phyloP scores from a whole-genome alignment of 2,797 vertebrate genomes.

The Xenentodon cancila region DNA sequence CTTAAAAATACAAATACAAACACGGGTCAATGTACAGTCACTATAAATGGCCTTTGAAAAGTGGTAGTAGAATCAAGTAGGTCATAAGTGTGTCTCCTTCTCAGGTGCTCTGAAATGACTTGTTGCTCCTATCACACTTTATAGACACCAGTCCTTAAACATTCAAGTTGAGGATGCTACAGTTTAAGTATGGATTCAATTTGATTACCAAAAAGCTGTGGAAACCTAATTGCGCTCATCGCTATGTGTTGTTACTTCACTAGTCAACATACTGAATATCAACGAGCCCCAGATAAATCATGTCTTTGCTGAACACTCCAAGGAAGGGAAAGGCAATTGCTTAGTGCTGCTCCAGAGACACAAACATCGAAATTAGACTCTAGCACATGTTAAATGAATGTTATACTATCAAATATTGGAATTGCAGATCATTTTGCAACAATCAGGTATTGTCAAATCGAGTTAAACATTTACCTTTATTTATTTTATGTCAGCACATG shows the following conservation, averaged over 20 bases:
- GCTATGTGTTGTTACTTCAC: slow-evolving; percentile 77
- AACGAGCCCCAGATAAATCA: slow-evolving; percentile 74
- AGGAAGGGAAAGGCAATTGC: slow-evolving; percentile 62
- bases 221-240: slow-evolving; percentile 77
- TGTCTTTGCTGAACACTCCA: slow-evolving; percentile 58
- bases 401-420: slow-evolving; percentile 16
- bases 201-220: slow-evolving; percentile 75
- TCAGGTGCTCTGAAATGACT: slow-evolving; percentile 16
- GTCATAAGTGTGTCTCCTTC: slow-evolving; percentile 2
- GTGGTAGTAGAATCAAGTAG: not conserved
- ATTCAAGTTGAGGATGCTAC: slow-evolving; percentile 54
- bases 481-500: not conserved
- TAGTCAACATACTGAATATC: slow-evolving; percentile 70
- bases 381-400: slow-evolving; percentile 46
- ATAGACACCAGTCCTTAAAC: slow-evolving; percentile 52
- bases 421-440: slow-evolving; percentile 40
- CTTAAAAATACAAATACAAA: not conserved
- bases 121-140: slow-evolving; percentile 19
- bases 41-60: not conserved
- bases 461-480: slow-evolving; percentile 7
- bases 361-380: slow-evolving; percentile 48
- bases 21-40: not conserved
- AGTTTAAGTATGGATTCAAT: slow-evolving; percentile 57
- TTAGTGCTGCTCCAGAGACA: slow-evolving; percentile 68
- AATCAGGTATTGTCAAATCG: slow-evolving; percentile 35